Percentiles rank a stretch among this genome's conserved stretches.
Conservation (phyloP, 2,797 vertebrate genomes). For the Lagodon rhomboides region DNA sequence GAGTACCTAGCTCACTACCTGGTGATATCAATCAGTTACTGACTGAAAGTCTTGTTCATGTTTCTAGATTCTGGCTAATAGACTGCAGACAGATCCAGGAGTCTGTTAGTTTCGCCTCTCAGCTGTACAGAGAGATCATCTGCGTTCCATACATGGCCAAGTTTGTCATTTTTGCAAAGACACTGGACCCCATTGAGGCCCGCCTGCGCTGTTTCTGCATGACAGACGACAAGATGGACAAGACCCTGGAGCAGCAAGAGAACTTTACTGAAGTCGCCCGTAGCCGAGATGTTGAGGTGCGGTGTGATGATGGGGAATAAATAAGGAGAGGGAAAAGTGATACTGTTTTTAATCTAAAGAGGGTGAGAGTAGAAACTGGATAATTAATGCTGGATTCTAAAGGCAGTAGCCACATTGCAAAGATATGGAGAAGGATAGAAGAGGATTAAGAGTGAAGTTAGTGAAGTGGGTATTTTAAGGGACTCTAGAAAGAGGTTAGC, state of each 20-base stretch:
- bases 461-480: neutral
- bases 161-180: conserved; percentile 99
- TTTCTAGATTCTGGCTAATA: conserved; percentile 95
- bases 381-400: neutral
- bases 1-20: neutral
- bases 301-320: conserved; percentile 6
- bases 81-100: conserved; percentile 97
- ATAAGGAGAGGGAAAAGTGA: neutral
- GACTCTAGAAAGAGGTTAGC: neutral
- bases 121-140: conserved; percentile 98
- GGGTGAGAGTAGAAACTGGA: neutral
- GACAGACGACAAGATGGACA: conserved; percentile 99
- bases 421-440: neutral
- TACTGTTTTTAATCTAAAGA: neutral
- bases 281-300: conserved; percentile 97
- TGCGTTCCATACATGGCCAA: conserved; percentile 99
- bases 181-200: conserved; percentile 95
- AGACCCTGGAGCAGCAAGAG: conserved; percentile 97
- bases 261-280: conserved; percentile 98
- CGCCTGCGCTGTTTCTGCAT: conserved; percentile 97
- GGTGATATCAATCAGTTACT: neutral
- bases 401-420: neutral
- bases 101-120: conserved; percentile 94
- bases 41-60: conserved; percentile 9
- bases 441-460: neutral